Conservation (phyloP, 2,888 invertebrate species). For the Eupithecia pulchellata region DNA sequence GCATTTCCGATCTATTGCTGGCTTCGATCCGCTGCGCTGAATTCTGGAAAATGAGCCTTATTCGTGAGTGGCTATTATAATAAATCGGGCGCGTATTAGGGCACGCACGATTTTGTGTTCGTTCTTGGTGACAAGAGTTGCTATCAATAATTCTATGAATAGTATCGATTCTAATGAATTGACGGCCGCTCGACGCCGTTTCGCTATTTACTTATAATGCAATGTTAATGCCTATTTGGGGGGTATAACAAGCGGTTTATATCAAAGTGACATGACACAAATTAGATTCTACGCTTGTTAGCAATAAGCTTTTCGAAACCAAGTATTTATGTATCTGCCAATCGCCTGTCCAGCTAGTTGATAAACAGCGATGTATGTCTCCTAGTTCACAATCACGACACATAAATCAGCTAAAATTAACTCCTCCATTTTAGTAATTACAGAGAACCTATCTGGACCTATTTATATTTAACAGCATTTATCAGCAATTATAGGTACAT, state of each 20-base stretch:
- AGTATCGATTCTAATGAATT: constrained; percentile 60
- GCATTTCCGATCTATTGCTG: constrained; percentile 15
- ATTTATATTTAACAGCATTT: constrained; percentile 11
- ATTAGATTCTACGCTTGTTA: constrained; percentile 47
- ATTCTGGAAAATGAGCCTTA: constrained; percentile 25
- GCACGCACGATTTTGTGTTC: constrained; percentile 54
- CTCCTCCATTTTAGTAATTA: constrained; percentile 6
- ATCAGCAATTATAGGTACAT: background rate
- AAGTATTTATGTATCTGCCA: constrained; percentile 42
- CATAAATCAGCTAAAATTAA: constrained; percentile 27
- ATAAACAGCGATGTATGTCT: constrained; percentile 34
- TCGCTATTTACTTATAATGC: constrained; percentile 39
- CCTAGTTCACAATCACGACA: constrained; percentile 26
- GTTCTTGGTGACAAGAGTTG: constrained; percentile 55
- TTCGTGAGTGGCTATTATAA: constrained; percentile 47
- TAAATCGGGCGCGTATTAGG: constrained; percentile 46
- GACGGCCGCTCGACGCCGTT: constrained; percentile 43
- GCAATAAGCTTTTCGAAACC: constrained; percentile 41
- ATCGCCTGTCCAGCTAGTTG: constrained; percentile 28
- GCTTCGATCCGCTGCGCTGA: constrained; percentile 12
- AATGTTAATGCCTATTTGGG: constrained; percentile 44
- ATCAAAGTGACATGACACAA: constrained; percentile 46
- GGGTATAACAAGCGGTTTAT: constrained; percentile 41
- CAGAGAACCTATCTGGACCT: constrained; percentile 12
- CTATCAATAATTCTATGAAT: constrained; percentile 56